A percentile compares a stretch with the other conserved stretches of the same genome.
These are phyloP conservation scores for Xestia xanthographa DNA, from an alignment of 2,888 invertebrate species.

Conservation along the genomic window DNA sequence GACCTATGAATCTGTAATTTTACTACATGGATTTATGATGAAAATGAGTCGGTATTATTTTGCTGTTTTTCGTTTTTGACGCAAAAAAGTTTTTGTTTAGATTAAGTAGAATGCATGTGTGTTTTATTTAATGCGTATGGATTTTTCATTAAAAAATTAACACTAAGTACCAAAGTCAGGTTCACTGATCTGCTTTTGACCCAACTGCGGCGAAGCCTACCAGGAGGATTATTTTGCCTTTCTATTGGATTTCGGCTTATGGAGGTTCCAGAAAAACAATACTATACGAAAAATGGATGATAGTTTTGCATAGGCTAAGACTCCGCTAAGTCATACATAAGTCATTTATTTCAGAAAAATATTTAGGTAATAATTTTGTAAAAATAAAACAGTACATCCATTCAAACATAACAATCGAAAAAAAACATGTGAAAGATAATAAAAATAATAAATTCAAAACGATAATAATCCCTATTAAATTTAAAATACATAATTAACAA, in stretches of 20 bases:
- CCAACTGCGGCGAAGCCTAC: not conserved
- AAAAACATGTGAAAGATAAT: too few relatives aligned
- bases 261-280: not conserved
- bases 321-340: too few relatives aligned
- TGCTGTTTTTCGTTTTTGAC: not conserved
- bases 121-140: too few relatives aligned
- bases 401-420: too few relatives aligned
- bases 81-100: not conserved
- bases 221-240: not conserved
- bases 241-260: not conserved
- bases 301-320: too few relatives aligned
- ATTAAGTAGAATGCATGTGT: not conserved
- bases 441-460: too few relatives aligned
- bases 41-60: not conserved
- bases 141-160: not conserved
- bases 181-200: not conserved
- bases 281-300: not conserved
- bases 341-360: too few relatives aligned
- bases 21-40: constrained; percentile 30
- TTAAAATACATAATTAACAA: too few relatives aligned
- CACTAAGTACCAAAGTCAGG: too few relatives aligned
- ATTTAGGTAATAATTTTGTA: too few relatives aligned
- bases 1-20: constrained; percentile 67
- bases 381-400: too few relatives aligned
- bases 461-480: too few relatives aligned